Conservation (phyloP, 2,113 vertebrate genomes). For the Dicrurus megarhynchus region DNA sequence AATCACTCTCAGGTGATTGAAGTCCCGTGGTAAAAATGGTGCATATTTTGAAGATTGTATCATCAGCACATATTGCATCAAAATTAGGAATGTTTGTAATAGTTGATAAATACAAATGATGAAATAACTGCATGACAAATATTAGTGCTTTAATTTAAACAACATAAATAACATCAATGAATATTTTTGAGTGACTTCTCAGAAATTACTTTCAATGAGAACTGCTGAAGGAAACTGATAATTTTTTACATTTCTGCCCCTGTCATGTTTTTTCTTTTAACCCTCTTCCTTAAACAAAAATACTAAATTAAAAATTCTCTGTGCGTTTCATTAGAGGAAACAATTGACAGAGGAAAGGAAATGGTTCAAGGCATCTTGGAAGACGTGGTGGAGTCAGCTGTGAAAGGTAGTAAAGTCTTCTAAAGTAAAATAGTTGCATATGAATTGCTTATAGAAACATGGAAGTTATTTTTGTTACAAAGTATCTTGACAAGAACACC, state of each 20-base stretch:
- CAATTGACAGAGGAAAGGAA: conserved; percentile 64
- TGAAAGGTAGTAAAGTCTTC: conserved; percentile 69
- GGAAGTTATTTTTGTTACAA: not conserved
- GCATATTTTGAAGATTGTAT: not conserved
- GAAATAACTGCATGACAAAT: not conserved
- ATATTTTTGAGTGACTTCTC: not conserved
- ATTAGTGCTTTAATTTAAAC: not conserved
- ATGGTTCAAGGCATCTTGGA: conserved; percentile 78
- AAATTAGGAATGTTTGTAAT: not conserved
- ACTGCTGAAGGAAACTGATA: not conserved
- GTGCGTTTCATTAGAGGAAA: conserved; percentile 48
- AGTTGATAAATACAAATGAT: not conserved
- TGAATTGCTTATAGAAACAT: not conserved
- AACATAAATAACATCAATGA: not conserved
- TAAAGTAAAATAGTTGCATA: not conserved
- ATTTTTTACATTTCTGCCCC: not conserved
- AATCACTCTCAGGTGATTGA: not conserved
- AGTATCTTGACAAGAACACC: not conserved
- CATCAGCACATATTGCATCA: not conserved
- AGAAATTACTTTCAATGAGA: not conserved
- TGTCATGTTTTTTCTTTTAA: not conserved
- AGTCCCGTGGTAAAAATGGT: not conserved
- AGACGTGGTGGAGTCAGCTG: conserved; percentile 73
- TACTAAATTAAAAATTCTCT: not conserved
- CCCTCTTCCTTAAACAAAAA: not conserved